A percentile compares a stretch with the other conserved stretches of the same genome.
These are phyloP conservation scores for Acrobasis repandana DNA, from an alignment of 2,888 invertebrate genomes.

Conservation along the genomic window DNA sequence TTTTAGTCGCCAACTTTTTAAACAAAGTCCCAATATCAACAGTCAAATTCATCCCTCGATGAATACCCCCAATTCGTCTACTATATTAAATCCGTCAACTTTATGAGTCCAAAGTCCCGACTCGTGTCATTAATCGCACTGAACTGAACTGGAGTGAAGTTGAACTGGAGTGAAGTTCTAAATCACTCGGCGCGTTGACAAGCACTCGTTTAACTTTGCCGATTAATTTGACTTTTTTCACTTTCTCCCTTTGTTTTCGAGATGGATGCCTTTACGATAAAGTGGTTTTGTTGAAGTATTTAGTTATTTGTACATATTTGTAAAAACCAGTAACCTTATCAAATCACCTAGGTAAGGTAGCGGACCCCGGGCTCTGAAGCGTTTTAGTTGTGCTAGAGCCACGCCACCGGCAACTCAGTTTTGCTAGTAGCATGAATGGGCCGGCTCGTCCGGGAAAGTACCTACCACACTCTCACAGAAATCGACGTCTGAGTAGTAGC, in stretches of 20 bases:
- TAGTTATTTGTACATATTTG: too few species aligned
- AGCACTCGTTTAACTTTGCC: conserved; percentile 52
- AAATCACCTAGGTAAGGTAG: too few species aligned
- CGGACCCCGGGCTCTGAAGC: too few species aligned
- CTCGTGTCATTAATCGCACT: conserved; percentile 36
- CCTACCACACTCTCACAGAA: too few species aligned
- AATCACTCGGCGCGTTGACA: conserved; percentile 53
- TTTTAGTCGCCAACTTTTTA: too few species aligned
- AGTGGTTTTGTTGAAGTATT: background rate
- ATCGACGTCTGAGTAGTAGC: too few species aligned
- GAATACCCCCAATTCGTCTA: conserved; percentile 2
- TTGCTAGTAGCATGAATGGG: too few species aligned
- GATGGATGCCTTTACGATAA: conserved; percentile 10
- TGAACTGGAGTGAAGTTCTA: conserved; percentile 37
- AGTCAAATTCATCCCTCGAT: background rate
- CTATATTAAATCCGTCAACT: conserved; percentile 23
- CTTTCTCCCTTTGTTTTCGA: conserved; percentile 29
- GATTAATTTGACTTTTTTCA: conserved; percentile 48
- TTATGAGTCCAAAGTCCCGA: conserved; percentile 32
- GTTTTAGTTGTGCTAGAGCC: too few species aligned
- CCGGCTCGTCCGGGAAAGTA: too few species aligned
- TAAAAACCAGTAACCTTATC: too few species aligned
- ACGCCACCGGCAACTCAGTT: too few species aligned
- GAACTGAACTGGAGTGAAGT: conserved; percentile 27
- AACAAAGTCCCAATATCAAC: background rate